These are phyloP conservation scores for Pogonognathellus flavescens DNA, from an alignment of 1,140 invertebrate genomes.

Conservation along the genomic window DNA sequence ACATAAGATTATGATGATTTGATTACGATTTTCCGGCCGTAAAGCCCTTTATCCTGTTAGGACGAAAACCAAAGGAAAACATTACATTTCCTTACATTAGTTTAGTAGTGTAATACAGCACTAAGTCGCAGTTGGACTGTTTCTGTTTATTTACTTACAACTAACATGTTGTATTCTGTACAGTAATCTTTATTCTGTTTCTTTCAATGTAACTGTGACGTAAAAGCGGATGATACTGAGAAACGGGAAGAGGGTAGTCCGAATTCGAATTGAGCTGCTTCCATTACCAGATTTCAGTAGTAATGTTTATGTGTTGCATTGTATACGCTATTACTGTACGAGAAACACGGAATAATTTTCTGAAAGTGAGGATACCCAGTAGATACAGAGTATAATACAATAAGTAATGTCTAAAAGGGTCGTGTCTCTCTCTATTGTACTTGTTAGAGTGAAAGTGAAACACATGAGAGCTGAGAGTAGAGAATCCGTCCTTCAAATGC, in stretches of 20 bases:
- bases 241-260: not conserved
- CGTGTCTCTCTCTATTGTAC: no score
- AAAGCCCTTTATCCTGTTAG: conserved; percentile 19
- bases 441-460: no score
- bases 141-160: not conserved
- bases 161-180: not conserved
- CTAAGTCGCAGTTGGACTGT: not conserved
- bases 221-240: not conserved
- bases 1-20: conserved; percentile 28
- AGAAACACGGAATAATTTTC: no score
- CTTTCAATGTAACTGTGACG: not conserved
- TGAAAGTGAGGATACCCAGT: no score
- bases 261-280: no score
- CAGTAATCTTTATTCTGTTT: not conserved
- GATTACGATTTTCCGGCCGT: conserved; percentile 31
- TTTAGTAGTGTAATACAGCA: not conserved
- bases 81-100: not conserved
- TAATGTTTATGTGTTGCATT: not conserved
- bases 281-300: no score
- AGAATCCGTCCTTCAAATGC: no score
- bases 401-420: no score
- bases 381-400: no score
- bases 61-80: not conserved
- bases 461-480: no score
- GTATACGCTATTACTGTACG: not conserved